Percentiles rank a stretch among this genome's conserved stretches.
Conservation (phyloP, 2,797 vertebrate species). For the Sebastes minor region DNA sequence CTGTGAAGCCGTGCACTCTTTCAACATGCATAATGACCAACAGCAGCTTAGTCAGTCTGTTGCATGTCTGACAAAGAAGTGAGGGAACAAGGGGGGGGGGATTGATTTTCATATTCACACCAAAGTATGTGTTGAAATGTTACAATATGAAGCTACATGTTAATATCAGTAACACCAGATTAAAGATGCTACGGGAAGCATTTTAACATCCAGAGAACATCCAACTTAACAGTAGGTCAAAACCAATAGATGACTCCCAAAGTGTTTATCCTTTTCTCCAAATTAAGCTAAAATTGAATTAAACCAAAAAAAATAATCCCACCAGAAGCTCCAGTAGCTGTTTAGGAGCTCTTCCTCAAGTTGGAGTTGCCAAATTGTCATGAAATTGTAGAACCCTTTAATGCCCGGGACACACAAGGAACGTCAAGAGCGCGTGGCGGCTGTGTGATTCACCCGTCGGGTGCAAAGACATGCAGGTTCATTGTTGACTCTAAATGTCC, state of each 20-base stretch:
- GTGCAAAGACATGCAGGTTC: too few relatives aligned
- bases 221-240: not conserved
- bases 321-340: not conserved
- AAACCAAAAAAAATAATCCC: not conserved
- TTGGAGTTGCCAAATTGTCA: not conserved
- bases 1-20: conserved; percentile 32
- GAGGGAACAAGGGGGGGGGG: not conserved
- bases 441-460: too few relatives aligned
- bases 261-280: not conserved
- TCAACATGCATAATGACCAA: conserved; percentile 45
- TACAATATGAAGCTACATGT: not conserved
- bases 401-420: too few relatives aligned
- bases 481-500: too few relatives aligned
- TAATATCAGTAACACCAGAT: not conserved
- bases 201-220: not conserved
- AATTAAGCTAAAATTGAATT: not conserved
- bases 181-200: not conserved
- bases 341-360: not conserved
- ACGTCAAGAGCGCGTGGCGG: too few relatives aligned
- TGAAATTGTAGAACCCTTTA: not conserved
- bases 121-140: not conserved
- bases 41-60: conserved; percentile 22
- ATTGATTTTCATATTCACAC: conserved; percentile 15
- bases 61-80: conserved; percentile 5
- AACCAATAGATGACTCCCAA: not conserved